These are phyloP conservation scores for Euglossa dilemma DNA, from an alignment of 1,140 invertebrate species.

Conservation along the genomic window DNA sequence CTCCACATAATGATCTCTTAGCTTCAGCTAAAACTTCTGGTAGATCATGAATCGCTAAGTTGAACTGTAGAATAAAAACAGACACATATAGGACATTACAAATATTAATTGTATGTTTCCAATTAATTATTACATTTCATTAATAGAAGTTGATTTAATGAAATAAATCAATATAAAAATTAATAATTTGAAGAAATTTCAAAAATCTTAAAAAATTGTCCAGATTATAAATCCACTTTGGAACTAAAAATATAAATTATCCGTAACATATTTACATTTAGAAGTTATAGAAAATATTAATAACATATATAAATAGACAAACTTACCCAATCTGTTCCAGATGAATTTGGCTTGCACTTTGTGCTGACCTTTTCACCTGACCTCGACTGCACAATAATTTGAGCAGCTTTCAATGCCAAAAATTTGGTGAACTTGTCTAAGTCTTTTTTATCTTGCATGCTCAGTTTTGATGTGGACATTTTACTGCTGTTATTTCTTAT, in stretches of 20 bases:
- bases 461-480: constrained; percentile 83
- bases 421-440: constrained; percentile 95
- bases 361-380: constrained; percentile 92
- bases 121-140: not conserved
- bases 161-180: not conserved
- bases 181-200: not conserved
- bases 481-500: constrained; percentile 10
- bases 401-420: constrained; percentile 92
- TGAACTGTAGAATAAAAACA: constrained; percentile 86
- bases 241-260: not conserved
- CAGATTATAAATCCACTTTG: not conserved
- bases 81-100: constrained; percentile 5
- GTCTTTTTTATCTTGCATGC: constrained; percentile 88
- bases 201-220: not conserved
- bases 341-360: constrained; percentile 88
- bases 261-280: not conserved
- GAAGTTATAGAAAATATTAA: not conserved
- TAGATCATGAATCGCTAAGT: constrained; percentile 90
- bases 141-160: too few relatives aligned
- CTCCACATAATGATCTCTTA: constrained; percentile 87
- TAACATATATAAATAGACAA: not conserved
- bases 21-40: constrained; percentile 90
- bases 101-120: not conserved
- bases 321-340: constrained; percentile 89
- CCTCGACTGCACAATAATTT: constrained; percentile 94